These are phyloP conservation scores for Archegozetes longisetosus DNA, from an alignment of 1,140 invertebrate species.

Conservation along the genomic window DNA sequence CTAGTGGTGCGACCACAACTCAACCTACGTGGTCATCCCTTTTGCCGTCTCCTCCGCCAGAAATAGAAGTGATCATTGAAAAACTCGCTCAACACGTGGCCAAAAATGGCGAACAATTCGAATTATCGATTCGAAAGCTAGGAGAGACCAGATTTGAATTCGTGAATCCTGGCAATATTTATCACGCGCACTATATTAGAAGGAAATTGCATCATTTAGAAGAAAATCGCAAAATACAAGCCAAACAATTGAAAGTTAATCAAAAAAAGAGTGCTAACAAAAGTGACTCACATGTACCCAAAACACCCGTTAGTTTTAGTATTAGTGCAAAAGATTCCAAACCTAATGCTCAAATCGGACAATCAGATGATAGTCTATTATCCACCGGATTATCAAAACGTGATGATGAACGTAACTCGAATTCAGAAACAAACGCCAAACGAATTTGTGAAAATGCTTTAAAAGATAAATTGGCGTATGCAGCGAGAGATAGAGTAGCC, in stretches of 20 bases:
- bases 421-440: slow-evolving; percentile 3
- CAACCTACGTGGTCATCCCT: background rate
- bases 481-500: slow-evolving; percentile 20
- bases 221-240: slow-evolving; percentile 1
- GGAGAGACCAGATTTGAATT: slow-evolving; percentile 53
- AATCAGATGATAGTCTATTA: slow-evolving; percentile 10
- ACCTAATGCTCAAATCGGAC: slow-evolving; percentile 7
- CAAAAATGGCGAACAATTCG: slow-evolving; percentile 84
- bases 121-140: slow-evolving; percentile 30
- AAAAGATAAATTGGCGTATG: background rate
- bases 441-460: slow-evolving; percentile 7
- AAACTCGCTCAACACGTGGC: slow-evolving; percentile 90
- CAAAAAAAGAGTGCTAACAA: background rate
- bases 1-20: background rate
- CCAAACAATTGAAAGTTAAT: background rate
- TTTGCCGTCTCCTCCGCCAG: slow-evolving; percentile 46
- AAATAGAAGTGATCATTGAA: slow-evolving; percentile 71
- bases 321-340: slow-evolving; percentile 8
- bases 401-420: slow-evolving; percentile 19
- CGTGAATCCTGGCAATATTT: slow-evolving; percentile 50
- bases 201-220: slow-evolving; percentile 11
- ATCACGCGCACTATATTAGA: slow-evolving; percentile 50
- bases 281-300: background rate
- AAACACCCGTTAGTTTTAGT: slow-evolving; percentile 1
- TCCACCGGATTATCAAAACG: slow-evolving; percentile 25